These are phyloP conservation scores for Mesocricetus auratus DNA, from an alignment of 2,113 vertebrate species.

Conservation along the genomic window DNA sequence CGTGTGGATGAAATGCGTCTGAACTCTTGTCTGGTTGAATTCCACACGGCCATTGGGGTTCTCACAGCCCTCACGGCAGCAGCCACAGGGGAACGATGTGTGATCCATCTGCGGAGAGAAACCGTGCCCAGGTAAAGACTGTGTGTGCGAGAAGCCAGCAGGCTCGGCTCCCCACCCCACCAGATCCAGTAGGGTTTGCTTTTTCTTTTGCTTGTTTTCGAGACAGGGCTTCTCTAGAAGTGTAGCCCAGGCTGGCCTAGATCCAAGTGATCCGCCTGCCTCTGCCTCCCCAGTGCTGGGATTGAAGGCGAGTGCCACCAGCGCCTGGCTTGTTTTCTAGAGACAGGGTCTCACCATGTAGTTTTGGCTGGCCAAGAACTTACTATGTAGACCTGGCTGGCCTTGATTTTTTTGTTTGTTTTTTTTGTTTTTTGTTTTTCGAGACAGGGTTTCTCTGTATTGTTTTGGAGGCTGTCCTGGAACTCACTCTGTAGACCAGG, in stretches of 20 bases:
- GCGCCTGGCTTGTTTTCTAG: not conserved
- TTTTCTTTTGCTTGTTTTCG: not conserved
- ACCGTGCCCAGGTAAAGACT: not conserved
- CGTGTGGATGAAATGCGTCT: slow-evolving; percentile 97
- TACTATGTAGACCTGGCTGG: not conserved
- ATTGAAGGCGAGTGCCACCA: not conserved
- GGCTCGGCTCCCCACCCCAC: not conserved
- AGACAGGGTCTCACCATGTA: not conserved
- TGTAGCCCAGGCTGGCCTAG: not conserved
- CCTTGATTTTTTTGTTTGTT: too few relatives aligned
- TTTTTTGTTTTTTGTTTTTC: too few relatives aligned
- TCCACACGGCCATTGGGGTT: slow-evolving; percentile 96
- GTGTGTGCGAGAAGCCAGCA: accelerated
- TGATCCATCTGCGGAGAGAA: slow-evolving; percentile 93
- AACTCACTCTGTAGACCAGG: too few relatives aligned
- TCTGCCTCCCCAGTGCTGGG: not conserved
- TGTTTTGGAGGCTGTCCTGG: too few relatives aligned
- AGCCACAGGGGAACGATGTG: slow-evolving; percentile 96
- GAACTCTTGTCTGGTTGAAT: slow-evolving; percentile 96
- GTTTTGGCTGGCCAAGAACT: not conserved
- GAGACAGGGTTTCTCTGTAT: too few relatives aligned
- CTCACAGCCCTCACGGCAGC: slow-evolving; percentile 95
- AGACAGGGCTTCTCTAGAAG: not conserved
- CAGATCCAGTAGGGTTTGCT: not conserved
- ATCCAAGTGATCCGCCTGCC: not conserved